A percentile compares a stretch with the other conserved stretches of the same genome.
Conservation (phyloP, 1,140 invertebrate genomes). For the Drosophila dunni region DNA sequence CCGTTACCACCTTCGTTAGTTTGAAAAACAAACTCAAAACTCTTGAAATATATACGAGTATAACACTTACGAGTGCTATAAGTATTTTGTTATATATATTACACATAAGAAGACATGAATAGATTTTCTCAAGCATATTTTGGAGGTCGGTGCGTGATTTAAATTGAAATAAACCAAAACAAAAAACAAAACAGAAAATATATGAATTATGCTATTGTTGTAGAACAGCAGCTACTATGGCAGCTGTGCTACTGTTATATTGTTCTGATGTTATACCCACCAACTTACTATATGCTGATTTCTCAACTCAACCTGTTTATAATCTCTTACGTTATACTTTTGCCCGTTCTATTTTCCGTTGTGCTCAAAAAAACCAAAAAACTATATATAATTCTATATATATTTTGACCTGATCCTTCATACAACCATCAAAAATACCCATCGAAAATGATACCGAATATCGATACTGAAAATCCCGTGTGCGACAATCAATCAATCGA, state of each 20-base stretch:
- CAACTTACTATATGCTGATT: conserved; percentile 55
- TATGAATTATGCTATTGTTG: conserved; percentile 31
- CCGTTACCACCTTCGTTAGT: conserved; percentile 81
- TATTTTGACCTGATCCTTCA: conserved; percentile 60
- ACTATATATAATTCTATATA: conserved; percentile 31
- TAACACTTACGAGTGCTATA: conserved; percentile 50
- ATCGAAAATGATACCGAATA: conserved; percentile 44
- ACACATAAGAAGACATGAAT: conserved; percentile 74
- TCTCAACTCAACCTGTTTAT: conserved; percentile 36
- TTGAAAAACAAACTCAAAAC: conserved; percentile 38
- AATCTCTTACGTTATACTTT: conserved; percentile 39
- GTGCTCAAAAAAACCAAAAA: conserved; percentile 27
- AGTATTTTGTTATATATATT: conserved; percentile 13
- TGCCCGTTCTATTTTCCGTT: conserved; percentile 57
- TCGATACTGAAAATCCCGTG: conserved; percentile 26
- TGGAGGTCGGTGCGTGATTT: conserved; percentile 80
- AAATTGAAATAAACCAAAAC: conserved; percentile 46
- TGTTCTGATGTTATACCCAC: conserved; percentile 46
- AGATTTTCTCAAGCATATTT: conserved; percentile 85
- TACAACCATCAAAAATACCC: conserved; percentile 51
- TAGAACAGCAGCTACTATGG: conserved; percentile 21
- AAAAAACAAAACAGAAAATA: conserved; percentile 30
- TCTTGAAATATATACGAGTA: conserved; percentile 3
- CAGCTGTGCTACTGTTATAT: conserved; percentile 43
- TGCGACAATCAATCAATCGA: conserved; percentile 40